Conservation (phyloP, 2,113 vertebrate species). For the Aleadryas rufinucha region DNA sequence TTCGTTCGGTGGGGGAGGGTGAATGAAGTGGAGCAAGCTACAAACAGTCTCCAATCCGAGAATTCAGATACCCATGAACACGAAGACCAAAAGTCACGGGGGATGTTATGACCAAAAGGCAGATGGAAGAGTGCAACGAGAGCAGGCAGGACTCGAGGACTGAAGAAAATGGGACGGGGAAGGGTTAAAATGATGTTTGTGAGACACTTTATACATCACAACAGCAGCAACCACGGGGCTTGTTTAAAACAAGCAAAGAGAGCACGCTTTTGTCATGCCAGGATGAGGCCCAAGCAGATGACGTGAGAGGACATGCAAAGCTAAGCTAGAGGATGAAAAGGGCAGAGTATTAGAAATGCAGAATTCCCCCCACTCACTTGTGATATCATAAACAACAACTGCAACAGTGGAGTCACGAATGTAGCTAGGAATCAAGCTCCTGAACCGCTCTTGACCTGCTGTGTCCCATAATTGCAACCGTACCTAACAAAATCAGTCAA, state of each 20-base stretch:
- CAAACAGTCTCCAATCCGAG: not conserved
- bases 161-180: not conserved
- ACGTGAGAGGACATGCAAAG: slow-evolving; percentile 71
- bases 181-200: not conserved
- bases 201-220: not conserved
- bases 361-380: slow-evolving; percentile 89
- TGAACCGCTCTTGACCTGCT: slow-evolving; percentile 91
- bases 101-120: not conserved
- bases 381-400: slow-evolving; percentile 94
- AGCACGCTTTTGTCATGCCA: slow-evolving; percentile 59
- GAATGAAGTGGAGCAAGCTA: slow-evolving; percentile 49
- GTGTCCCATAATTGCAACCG: slow-evolving; percentile 94
- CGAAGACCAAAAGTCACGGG: not conserved
- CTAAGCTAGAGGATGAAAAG: slow-evolving; percentile 67
- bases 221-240: not conserved
- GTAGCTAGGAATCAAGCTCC: slow-evolving; percentile 94
- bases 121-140: slow-evolving; percentile 15
- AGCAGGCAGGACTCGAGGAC: not conserved
- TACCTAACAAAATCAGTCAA: slow-evolving; percentile 84
- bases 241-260: not conserved
- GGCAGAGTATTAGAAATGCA: slow-evolving; percentile 72
- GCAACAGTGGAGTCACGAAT: slow-evolving; percentile 93
- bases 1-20: not conserved
- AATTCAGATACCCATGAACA: not conserved
- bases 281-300: slow-evolving; percentile 69